Percentiles rank a stretch among this genome's conserved stretches.
These are phyloP conservation scores for Ceratoteleas bidentatus DNA, from an alignment of 1,140 invertebrate species.

Conservation along the genomic window DNA sequence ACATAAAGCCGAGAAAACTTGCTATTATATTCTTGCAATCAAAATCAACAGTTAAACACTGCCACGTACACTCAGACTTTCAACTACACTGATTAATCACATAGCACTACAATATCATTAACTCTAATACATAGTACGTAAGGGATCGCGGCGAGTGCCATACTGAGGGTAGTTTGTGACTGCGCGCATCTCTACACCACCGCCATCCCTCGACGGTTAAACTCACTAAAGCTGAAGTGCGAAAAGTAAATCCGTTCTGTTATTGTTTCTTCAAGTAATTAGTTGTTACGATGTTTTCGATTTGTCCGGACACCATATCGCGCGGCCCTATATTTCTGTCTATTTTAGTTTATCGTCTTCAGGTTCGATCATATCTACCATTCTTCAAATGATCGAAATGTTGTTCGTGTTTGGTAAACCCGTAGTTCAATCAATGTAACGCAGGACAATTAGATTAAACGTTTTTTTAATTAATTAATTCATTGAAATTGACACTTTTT, in stretches of 20 bases:
- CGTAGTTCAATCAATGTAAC: no score
- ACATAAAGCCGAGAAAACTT: no score
- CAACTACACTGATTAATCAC: slow-evolving; percentile 31
- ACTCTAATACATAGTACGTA: slow-evolving; percentile 46
- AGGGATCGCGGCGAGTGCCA: slow-evolving; percentile 55
- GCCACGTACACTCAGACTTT: slow-evolving; percentile 33
- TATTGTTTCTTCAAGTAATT: slow-evolving; percentile 60
- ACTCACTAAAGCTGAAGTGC: slow-evolving; percentile 59
- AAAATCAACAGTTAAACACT: slow-evolving; percentile 57
- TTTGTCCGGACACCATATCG: no score
- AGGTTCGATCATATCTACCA: no score
- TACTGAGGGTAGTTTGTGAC: slow-evolving; percentile 62
- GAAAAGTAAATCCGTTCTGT: slow-evolving; percentile 32
- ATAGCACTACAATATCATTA: slow-evolving; percentile 4
- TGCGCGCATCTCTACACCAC: slow-evolving; percentile 48
- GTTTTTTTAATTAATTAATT: no score
- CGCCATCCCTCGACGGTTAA: slow-evolving; percentile 54
- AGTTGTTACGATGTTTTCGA: no score
- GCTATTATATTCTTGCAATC: slow-evolving; percentile 46
- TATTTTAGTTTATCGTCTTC: no score
- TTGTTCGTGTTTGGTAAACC: no score
- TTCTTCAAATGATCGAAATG: no score
- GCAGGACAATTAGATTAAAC: no score
- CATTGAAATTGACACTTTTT: no score
- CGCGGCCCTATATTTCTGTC: no score